A percentile compares a stretch with the other conserved stretches of the same genome.
phyloP scores from a whole-genome alignment of 35 echinoderm and acorn worm species.

The Heliocidaris erythrogramma region DNA sequence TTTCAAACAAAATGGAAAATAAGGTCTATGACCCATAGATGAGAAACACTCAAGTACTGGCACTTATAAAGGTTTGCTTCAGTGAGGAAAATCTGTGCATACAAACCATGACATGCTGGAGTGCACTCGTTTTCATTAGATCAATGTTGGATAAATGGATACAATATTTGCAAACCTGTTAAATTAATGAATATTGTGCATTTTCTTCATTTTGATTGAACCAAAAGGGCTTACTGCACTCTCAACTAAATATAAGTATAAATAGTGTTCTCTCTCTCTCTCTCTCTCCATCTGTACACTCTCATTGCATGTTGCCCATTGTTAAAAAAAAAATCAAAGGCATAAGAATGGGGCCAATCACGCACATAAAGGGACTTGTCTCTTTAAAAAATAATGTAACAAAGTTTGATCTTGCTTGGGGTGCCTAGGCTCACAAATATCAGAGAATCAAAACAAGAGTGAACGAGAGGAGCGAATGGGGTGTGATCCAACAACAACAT shows the following conservation, averaged over 20 bases:
- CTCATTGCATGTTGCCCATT: not conserved
- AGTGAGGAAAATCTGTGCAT: not conserved
- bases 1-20: not conserved
- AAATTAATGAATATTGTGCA: not conserved
- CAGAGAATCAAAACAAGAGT: not conserved
- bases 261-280: not conserved
- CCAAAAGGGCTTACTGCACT: not conserved
- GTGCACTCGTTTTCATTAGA: not conserved
- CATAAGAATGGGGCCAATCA: not conserved
- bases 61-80: not conserved
- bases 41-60: not conserved
- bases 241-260: not conserved
- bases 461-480: not conserved
- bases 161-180: not conserved
- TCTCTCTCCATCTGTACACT: no score
- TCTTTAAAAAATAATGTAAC: slow-evolving; percentile 9
- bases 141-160: not conserved
- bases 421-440: not conserved
- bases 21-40: not conserved
- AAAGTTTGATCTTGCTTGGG: not conserved
- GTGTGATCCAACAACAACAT: not conserved
- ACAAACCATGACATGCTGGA: not conserved
- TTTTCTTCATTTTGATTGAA: not conserved
- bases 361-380: not conserved
- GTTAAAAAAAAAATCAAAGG: not conserved